Evolutionary conservation across 2,797 vertebrate species (phyloP).

Genomic region (Rhyacichthys aspro): DNA sequence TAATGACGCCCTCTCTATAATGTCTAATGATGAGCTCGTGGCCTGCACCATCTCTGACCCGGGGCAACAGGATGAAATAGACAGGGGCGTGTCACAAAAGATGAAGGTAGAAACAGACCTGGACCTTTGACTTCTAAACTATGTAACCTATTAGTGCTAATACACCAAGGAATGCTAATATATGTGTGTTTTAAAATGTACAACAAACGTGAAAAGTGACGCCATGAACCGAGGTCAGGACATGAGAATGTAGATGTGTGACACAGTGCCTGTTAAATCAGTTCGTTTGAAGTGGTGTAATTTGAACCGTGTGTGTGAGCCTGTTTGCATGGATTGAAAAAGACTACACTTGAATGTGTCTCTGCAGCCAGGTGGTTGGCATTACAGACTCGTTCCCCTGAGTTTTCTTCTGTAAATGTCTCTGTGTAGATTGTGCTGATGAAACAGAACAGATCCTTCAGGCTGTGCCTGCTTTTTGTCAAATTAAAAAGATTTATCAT

Average conservation of each 20-base stretch:
- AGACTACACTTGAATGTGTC: constrained; percentile 17
- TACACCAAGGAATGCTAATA: constrained; percentile 21
- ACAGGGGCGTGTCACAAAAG: constrained; percentile 5
- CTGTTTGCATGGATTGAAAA: constrained; percentile 15
- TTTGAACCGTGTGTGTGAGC: constrained; percentile 32
- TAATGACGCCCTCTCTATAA: no score
- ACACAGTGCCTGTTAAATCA: constrained; percentile 30
- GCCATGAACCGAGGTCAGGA: constrained; percentile 18
- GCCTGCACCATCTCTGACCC: constrained; percentile 29
- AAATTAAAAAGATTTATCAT: constrained; percentile 32
- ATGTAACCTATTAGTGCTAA: constrained; percentile 8
- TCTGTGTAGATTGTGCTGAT: constrained; percentile 7
- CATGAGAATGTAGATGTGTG: constrained; percentile 20
- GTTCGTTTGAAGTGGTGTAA: constrained; percentile 61
- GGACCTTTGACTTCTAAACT: constrained; percentile 31
- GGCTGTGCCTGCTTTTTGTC: not conserved
- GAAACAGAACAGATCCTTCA: constrained; percentile 15
- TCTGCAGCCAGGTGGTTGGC: constrained; percentile 51
- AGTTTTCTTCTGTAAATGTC: constrained; percentile 14
- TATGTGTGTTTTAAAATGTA: not conserved
- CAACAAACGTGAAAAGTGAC: constrained; percentile 19
- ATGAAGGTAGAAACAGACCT: constrained; percentile 20
- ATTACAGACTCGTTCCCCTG: constrained; percentile 32
- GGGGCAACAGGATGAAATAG: constrained; percentile 21
- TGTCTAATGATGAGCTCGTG: not conserved